A percentile compares a stretch with the other conserved stretches of the same genome.
Evolutionary conservation across 1,140 invertebrate genomes (phyloP).

Genomic region (Arion vulgaris): DNA sequence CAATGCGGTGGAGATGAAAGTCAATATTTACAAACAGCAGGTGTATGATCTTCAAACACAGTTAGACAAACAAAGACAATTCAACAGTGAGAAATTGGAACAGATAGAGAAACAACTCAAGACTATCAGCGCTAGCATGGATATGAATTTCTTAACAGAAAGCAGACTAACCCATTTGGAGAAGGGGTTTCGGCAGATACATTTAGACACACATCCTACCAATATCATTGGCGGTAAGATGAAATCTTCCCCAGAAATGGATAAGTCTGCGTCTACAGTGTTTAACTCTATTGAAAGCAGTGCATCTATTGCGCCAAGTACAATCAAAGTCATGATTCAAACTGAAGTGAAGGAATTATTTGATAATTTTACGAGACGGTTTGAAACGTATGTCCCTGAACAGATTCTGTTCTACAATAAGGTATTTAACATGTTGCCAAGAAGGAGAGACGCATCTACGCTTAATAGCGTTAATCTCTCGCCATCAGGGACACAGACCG

Average conservation of each 20-base stretch:
- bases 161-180: constrained; percentile 36
- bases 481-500: background rate
- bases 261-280: background rate
- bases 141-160: constrained; percentile 29
- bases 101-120: background rate
- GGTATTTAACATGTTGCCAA: constrained; percentile 37
- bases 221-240: background rate
- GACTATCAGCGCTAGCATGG: background rate
- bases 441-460: background rate
- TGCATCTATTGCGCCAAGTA: constrained; percentile 26
- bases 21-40: constrained; percentile 47
- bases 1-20: constrained; percentile 46
- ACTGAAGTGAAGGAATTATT: constrained; percentile 41
- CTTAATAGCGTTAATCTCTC: background rate
- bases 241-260: background rate
- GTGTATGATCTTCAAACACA: constrained; percentile 43
- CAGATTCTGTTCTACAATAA: constrained; percentile 42
- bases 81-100: constrained; percentile 27
- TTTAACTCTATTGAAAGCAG: background rate
- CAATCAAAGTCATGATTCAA: constrained; percentile 45
- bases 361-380: constrained; percentile 43
- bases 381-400: constrained; percentile 45
- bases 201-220: constrained; percentile 12
- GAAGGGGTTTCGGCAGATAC: constrained; percentile 35
- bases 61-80: constrained; percentile 40